Evolutionary conservation across 37 sponge, comb jelly and placozoan genomes (phyloP).

Genomic region (Bolinopsis microptera): DNA sequence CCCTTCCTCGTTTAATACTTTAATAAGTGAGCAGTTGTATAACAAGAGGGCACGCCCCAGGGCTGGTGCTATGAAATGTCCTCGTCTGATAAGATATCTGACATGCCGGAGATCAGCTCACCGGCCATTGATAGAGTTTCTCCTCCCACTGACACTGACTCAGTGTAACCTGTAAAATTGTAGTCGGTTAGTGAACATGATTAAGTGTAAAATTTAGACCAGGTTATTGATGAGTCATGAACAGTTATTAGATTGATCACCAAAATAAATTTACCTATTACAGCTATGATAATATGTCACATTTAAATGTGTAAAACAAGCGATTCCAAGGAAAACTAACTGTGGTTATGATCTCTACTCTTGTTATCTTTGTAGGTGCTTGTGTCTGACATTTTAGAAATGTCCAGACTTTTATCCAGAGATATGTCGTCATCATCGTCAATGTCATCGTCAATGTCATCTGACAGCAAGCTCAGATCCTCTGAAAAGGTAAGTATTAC

Average conservation of each 20-base stretch:
- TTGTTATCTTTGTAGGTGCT: constrained; percentile 7
- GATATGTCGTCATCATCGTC: background rate
- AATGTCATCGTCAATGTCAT: background rate
- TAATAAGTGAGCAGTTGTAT: no score
- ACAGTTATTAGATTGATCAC: no score
- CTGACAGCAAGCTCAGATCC: constrained; percentile 52
- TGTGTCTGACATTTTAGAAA: background rate
- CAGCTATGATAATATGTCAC: no score
- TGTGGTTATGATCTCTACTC: background rate
- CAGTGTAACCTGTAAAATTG: background rate
- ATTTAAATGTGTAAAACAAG: no score
- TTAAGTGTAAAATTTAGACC: no score
- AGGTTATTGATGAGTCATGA: no score
- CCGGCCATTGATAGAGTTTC: background rate
- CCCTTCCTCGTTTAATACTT: no score
- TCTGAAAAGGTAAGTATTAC: background rate
- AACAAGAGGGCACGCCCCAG: no score
- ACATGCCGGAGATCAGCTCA: background rate
- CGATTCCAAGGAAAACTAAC: background rate
- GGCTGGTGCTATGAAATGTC: background rate
- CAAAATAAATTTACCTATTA: no score
- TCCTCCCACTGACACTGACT: background rate
- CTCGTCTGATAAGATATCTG: background rate
- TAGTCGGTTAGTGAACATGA: no score
- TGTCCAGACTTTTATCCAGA: background rate